A percentile compares a stretch with the other conserved stretches of the same genome.
These are phyloP conservation scores for Megamerina dolium DNA, from an alignment of 2,888 invertebrate genomes.

Conservation along the genomic window DNA sequence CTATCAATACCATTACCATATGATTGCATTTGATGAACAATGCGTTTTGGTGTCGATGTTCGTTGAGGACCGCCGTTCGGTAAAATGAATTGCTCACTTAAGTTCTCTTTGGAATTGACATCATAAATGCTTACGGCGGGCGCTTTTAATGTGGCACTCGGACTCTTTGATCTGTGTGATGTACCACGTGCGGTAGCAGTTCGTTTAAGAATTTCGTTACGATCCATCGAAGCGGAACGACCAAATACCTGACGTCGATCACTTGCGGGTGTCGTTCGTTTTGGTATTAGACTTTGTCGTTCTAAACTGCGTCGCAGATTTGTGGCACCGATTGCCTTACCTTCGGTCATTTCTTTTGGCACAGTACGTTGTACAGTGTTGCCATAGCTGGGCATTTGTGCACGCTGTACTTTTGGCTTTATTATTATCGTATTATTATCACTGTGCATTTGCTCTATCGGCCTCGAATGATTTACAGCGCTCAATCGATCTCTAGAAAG, in stretches of 20 bases:
- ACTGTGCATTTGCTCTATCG: conserved; percentile 6
- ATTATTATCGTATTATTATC: conserved; percentile 5
- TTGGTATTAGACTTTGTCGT: conserved; percentile 39
- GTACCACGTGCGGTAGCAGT: conserved; percentile 18
- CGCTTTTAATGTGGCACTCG: conserved; percentile 17
- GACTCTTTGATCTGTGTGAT: conserved; percentile 16
- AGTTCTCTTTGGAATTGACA: conserved; percentile 25
- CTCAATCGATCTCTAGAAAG: conserved; percentile 27
- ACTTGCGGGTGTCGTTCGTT: conserved; percentile 25
- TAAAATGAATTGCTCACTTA: conserved; percentile 25
- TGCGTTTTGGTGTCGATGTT: conserved; percentile 33
- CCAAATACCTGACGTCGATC: conserved; percentile 28
- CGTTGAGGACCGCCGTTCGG: conserved; percentile 26
- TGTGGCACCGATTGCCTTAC: neutral
- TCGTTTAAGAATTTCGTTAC: conserved; percentile 35
- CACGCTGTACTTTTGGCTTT: conserved; percentile 25
- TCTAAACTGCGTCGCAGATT: conserved; percentile 31
- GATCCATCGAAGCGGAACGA: conserved; percentile 41
- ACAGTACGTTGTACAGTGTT: conserved; percentile 18
- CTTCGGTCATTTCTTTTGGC: conserved; percentile 21
- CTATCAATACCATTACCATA: neutral
- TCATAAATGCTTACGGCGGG: conserved; percentile 1
- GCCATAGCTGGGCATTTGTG: conserved; percentile 21
- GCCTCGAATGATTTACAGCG: conserved; percentile 15
- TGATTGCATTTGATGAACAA: conserved; percentile 6